Percentiles rank a stretch among this genome's conserved stretches.
These are phyloP conservation scores for Pseudobourletiella spinata DNA, from an alignment of 1,140 invertebrate species.

Conservation along the genomic window DNA sequence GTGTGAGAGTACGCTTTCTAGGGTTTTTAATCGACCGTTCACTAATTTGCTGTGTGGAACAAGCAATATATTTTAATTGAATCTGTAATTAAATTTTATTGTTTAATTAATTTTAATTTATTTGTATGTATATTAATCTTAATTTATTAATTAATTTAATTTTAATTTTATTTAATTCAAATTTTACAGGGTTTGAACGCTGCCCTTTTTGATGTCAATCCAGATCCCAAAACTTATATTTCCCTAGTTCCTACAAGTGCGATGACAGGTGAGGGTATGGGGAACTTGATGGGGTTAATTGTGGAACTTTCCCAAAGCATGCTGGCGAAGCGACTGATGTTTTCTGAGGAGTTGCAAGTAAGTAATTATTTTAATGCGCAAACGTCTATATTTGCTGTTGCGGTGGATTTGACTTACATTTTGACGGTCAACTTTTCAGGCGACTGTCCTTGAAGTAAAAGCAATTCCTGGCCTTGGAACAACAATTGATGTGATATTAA, in stretches of 20 bases:
- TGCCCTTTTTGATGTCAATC: conserved; percentile 90
- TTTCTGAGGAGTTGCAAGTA: conserved; percentile 79
- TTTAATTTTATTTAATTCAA: too few species aligned
- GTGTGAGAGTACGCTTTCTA: too few species aligned
- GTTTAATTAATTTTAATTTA: too few species aligned
- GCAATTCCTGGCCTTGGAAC: conserved; percentile 94
- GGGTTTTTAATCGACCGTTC: neutral
- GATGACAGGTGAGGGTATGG: conserved; percentile 95
- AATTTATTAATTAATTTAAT: too few species aligned
- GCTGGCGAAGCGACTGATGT: conserved; percentile 81
- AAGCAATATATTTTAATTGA: too few species aligned
- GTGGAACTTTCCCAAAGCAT: conserved; percentile 85
- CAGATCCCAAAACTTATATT: conserved; percentile 82
- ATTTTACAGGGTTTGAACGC: conserved; percentile 78
- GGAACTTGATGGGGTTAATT: conserved; percentile 88
- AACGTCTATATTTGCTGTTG: too few species aligned
- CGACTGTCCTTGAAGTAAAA: conserved; percentile 98
- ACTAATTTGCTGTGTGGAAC: conserved; percentile 21
- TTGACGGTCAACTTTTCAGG: conserved; percentile 66
- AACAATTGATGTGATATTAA: conserved; percentile 96
- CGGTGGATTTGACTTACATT: too few species aligned
- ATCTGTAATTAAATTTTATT: too few species aligned
- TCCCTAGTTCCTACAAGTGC: conserved; percentile 97
- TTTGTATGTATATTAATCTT: too few species aligned
- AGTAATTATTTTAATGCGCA: conserved; percentile 2